Base-by-base conservation (phyloP, 2,888 invertebrate genomes). In the Arrhopalites spinosus region DNA sequence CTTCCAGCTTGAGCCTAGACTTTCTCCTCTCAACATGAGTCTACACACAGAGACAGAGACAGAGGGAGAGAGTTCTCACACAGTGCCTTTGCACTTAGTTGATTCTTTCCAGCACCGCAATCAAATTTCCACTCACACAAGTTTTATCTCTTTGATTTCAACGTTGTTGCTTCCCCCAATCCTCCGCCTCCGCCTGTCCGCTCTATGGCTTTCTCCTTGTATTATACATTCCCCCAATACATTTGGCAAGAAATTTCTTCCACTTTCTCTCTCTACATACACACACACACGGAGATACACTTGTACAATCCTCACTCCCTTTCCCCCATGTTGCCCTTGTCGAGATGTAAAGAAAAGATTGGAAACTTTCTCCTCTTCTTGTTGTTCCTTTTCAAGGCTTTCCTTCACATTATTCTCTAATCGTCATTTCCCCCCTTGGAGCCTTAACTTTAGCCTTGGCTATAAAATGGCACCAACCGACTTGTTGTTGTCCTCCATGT, bases 111-210 rank as follows among this genome's bases (percentile, higher is more conserved):
- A 66, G 66, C 66, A 66, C 66, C 66, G 66, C 66, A 66, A 66
- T 66, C 66, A 66, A 66, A 66, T 66, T 66, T 66, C 66, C 66
- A 66, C 45, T 66, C 66, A 43, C 66, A 66, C 66, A 66, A 66
- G 43, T 66, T 66, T 66, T 66, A 66, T 66, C 43, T 43, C 66
- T 66, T 66, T 66, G 66, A 66, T 66, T 66, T 30, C 45, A 66
- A 43, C 66, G 66, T 66, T 66, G 66, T 66, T 66, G 66, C 43
- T 27, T 59, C 59, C 20, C 53, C 53, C 53, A 56, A 56, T 25
- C 25, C 59, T 59, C 59, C 59, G 25, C 59, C 59, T 59, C 25
- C 27, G 25, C 36, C 36, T 36, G 3, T 36, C 11, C 11, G 3
- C 36, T 36, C n/a, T n/a, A 64, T 64, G 64, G 64, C 36, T 64